Base-by-base conservation (phyloP, 2,113 vertebrate species). In the Pogona vitticeps region DNA sequence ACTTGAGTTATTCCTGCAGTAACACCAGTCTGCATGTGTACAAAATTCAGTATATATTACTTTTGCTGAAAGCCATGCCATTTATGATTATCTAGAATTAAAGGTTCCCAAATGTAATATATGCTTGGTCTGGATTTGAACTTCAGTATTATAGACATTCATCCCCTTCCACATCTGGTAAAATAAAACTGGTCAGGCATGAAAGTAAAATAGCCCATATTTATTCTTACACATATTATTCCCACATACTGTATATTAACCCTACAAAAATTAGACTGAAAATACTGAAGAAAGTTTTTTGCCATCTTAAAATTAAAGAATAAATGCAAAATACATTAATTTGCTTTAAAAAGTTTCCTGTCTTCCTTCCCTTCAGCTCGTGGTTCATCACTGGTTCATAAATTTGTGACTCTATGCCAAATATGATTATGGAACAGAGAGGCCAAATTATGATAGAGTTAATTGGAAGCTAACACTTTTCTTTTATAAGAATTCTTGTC, bases 321-420 rank as follows among this genome's bases (percentile, higher is more conserved):
- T 38, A 63, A 82, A 46, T 68, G 40, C 26, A 28, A 82, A 82
- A 46, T 63, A 33, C 21, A 10, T 1, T 21, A n/a, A 21, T 52
- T n/a, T n/a, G 15, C 40, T 76, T 76, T 76, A 42, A 58, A 77
- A 67, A n/a, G 0, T 52, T 90, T 6, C 3, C 38, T 0, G 3
- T 63, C 83, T 83, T 93, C 82, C 23, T 0, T 1, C 80, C 70
- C 13, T 58, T 59, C 31, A 84, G 65, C 20, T 86, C n/a, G 23
- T 79, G 15, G 18, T 0, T 89, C 1, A 84, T 87, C 78, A 88
- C 33, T 33, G 0, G 26, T 91, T 92, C 36, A 77, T 82, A 92
- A 82, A 65, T 75, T 42, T 77, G 46, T 56, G 83, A 75, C 36
- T 1, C 33, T 76, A 87, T 8, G 38, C 18, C 3, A 86, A 80